Percentiles rank a stretch among this genome's conserved stretches.
Evolutionary conservation across 1,140 invertebrate species (phyloP).

Genomic region (Bombus waltoni): DNA sequence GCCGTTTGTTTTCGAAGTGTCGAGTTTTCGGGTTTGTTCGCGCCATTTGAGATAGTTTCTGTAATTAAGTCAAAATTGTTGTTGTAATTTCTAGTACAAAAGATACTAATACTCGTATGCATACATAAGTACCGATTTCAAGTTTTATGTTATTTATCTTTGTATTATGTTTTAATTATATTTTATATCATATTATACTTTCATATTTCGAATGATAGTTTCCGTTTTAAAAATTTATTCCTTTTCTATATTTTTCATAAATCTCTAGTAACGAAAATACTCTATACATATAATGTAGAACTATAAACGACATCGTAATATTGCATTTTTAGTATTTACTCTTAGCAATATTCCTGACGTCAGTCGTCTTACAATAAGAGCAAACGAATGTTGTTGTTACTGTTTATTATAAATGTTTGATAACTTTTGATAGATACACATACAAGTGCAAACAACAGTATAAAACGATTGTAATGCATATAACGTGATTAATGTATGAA

Average conservation of each 20-base stretch:
- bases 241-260: neutral
- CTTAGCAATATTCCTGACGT: neutral
- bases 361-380: neutral
- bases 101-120: neutral
- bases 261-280: neutral
- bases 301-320: too few relatives aligned
- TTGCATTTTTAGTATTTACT: neutral
- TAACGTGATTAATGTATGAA: neutral
- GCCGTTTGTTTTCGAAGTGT: slow-evolving; percentile 43
- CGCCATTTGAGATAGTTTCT: slow-evolving; percentile 68
- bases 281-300: too few relatives aligned
- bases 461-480: neutral
- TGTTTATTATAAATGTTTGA: neutral
- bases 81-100: neutral
- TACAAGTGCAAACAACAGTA: neutral
- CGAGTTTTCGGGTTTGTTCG: slow-evolving; percentile 60
- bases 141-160: too few relatives aligned
- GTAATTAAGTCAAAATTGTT: neutral
- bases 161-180: too few relatives aligned
- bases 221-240: neutral
- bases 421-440: neutral
- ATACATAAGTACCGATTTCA: too few relatives aligned
- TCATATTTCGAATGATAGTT: neutral
- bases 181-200: too few relatives aligned
- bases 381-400: neutral